Evolutionary conservation across 2,113 vertebrate species (phyloP).

Genomic region (Eptatretus burgeri): DNA sequence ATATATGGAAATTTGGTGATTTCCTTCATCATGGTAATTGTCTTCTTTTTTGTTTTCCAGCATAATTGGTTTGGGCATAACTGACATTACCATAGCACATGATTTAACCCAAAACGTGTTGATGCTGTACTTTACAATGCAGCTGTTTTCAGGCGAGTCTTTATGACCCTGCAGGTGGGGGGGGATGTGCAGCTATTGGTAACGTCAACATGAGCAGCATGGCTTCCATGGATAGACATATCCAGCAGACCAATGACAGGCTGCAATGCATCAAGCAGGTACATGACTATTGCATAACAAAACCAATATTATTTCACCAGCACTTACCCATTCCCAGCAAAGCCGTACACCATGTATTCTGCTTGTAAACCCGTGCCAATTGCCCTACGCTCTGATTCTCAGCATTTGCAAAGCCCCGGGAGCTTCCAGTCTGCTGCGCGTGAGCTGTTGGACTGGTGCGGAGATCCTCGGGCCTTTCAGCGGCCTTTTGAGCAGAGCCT

Average conservation of each 20-base stretch:
- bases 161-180: not conserved
- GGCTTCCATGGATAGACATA: not conserved
- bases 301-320: not conserved
- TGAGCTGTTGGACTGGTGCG: conserved; percentile 9
- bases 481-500: conserved; percentile 9
- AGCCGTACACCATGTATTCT: not conserved
- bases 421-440: conserved; percentile 8
- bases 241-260: conserved; percentile 6
- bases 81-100: too few species aligned
- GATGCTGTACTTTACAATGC: not conserved
- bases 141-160: too few species aligned
- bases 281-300: not conserved
- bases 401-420: conserved; percentile 8
- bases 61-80: not conserved
- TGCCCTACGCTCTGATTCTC: not conserved
- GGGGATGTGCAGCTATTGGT: too few species aligned
- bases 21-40: not conserved
- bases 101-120: not conserved
- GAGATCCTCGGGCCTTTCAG: conserved; percentile 9
- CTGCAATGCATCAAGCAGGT: conserved; percentile 6
- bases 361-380: not conserved
- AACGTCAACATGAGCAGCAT: not conserved
- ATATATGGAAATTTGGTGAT: too few species aligned
- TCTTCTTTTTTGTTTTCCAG: not conserved
- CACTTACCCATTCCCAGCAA: not conserved